Base-by-base conservation (phyloP, 2,113 vertebrate species). In the Ictalurus furcatus region DNA sequence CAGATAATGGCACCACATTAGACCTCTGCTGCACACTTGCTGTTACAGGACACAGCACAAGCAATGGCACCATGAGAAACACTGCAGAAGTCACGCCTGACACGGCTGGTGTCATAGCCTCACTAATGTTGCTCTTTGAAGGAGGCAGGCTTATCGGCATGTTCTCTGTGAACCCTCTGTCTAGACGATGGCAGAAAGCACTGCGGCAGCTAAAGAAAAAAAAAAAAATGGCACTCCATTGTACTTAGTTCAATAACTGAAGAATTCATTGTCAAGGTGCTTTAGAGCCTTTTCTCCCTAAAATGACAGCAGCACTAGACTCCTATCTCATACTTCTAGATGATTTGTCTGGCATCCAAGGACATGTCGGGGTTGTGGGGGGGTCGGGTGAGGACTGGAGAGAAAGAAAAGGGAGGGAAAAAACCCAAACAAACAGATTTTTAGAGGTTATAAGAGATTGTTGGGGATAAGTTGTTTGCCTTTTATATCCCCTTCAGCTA, bases 211-310 rank as follows among this genome's bases (percentile, higher is more conserved):
- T 87, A 88, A 81, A n/a, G n/a, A 91, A 48, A 48, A 52, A 88
- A 88, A 81, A 91, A 52, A 52, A 52, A 88, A 88, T 48, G 37
- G 71, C 59, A 52, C 61, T 79, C 79, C 73, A 90, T 87, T 87
- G 87, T 87, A 84, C 73, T 85, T 85, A 81, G 59, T n/a, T 91
- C 81, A 88, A 65, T 74, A 90, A 85, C 73, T 91, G 65, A 87
- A 73, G 85, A 89, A 82, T 59, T 59, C 82, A 88, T 87, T 90
- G 90, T 90, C 90, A 91, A 87, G 80, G 85, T 90, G 87, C 90
- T 81, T 90, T 84, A 84, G 85, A 81, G 67, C 23, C 74, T 71
- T 85, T 63, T 54, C 54, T 88, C 23, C 85, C 52, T n/a, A 48
- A 61, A 80, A 88, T 91, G 87, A 90, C 90, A 88, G 87, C 73